Evolutionary conservation across 2,113 vertebrate genomes (phyloP).

Genomic region (Macroglossus sobrinus): DNA sequence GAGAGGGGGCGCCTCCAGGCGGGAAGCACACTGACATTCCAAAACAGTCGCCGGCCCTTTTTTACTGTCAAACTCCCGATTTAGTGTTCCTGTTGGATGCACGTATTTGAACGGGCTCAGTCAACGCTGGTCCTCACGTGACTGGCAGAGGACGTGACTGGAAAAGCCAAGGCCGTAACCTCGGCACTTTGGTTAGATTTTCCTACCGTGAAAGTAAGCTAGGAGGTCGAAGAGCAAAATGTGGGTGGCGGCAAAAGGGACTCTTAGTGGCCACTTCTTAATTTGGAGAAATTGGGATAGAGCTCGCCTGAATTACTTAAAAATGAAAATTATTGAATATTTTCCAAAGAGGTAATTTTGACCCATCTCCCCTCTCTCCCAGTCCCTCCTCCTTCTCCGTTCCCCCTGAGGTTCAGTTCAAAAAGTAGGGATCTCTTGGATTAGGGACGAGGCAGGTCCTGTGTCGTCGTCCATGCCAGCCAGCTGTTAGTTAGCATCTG

Average conservation of each 20-base stretch:
- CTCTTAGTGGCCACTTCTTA: not conserved
- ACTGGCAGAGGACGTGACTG: not conserved
- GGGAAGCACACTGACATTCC: not conserved
- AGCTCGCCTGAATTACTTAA: not conserved
- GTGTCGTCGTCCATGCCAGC: rapidly evolving
- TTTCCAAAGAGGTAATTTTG: not conserved
- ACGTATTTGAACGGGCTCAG: not conserved
- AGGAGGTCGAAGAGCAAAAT: not conserved
- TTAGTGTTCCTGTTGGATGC: not conserved
- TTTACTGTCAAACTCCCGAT: not conserved
- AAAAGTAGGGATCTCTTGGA: not conserved
- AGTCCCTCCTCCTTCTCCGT: rapidly evolving
- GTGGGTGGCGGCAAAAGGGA: not conserved
- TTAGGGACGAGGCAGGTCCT: not conserved
- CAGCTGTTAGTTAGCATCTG: not conserved
- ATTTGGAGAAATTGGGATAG: not conserved
- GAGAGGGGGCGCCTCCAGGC: not conserved
- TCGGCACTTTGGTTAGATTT: not conserved
- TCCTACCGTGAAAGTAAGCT: not conserved
- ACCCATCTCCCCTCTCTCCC: too few species aligned
- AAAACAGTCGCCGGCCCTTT: not conserved
- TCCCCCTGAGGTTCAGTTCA: not conserved
- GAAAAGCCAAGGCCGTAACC: slow-evolving; percentile 40
- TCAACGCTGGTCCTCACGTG: not conserved
- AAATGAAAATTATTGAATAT: not conserved